A percentile compares a stretch with the other conserved stretches of the same genome.
Conservation (phyloP, 2,113 vertebrate species). For the Willisornis vidua region DNA sequence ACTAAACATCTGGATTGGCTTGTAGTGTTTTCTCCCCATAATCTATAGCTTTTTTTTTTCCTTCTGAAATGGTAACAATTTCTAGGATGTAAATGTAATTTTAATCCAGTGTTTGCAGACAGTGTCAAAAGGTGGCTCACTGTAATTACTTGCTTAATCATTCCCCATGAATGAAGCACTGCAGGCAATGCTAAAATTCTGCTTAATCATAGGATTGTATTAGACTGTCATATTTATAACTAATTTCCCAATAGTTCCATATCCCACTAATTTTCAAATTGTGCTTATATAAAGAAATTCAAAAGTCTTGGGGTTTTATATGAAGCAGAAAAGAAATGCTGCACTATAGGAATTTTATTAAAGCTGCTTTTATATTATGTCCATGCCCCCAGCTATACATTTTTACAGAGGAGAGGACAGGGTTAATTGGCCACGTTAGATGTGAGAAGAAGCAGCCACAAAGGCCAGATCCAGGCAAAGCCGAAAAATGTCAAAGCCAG, state of each 20-base stretch:
- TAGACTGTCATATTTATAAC: conserved; percentile 56
- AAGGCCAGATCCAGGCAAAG: background rate
- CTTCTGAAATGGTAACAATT: conserved; percentile 48
- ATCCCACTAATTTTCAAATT: conserved; percentile 53
- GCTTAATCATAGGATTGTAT: conserved; percentile 69
- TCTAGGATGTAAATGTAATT: conserved; percentile 58
- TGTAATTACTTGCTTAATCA: conserved; percentile 76
- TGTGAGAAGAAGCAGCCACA: background rate
- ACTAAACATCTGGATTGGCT: conserved; percentile 5
- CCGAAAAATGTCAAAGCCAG: background rate
- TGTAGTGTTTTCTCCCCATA: conserved; percentile 8
- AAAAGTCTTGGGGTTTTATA: background rate
- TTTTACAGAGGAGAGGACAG: background rate
- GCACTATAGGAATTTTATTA: conserved; percentile 34
- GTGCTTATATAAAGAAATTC: conserved; percentile 36
- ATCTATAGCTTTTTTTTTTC: conserved; percentile 6
- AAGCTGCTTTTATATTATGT: conserved; percentile 19
- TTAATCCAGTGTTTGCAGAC: conserved; percentile 67
- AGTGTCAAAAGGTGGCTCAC: conserved; percentile 38
- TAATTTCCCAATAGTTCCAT: conserved; percentile 66
- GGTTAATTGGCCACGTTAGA: background rate
- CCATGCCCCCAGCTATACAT: background rate
- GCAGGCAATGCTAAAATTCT: conserved; percentile 68
- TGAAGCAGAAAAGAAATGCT: conserved; percentile 41
- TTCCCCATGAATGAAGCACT: conserved; percentile 64